Evolutionary conservation across 2,888 invertebrate species (phyloP), one percentile per base, ranked within the genome.

Genomic region (Uropetala carovei): DNA sequence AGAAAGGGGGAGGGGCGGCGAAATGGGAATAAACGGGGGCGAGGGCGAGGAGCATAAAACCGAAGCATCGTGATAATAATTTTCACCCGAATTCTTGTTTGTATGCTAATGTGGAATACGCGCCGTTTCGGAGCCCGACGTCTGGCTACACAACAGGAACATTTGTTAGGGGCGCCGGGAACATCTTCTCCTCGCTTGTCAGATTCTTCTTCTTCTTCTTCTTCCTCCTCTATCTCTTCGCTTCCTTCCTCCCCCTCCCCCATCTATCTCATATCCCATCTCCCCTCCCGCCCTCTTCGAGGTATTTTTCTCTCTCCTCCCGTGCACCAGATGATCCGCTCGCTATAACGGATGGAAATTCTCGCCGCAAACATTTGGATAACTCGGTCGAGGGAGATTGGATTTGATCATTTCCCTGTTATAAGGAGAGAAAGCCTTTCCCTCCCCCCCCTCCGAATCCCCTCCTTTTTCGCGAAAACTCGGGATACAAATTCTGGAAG

Each of bases 21-120:
- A 58, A 27, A 22, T n/a, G 86, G 27, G 30, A 86, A 59, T 11
- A 86, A 59, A 14, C 59, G 86, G 86, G 60, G 60, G 16, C 11
- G 30, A 60, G 86, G 86, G 86, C 27, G 60, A 16, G 86, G 86
- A 86, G 89, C 89, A 89, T 89, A 89, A 89, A 89, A 89, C 89
- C 89, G 89, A 89, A 89, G 89, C 89, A 89, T 89, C 89, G 89
- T 43, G 89, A 89, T 89, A 89, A 89, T 89, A 89, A 89, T 89
- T 89, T 89, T 89, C 89, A 89, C 89, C 89, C 89, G 89, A 89
- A 89, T 89, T 89, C 89, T 89, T 89, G 89, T 89, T 89, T 89
- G 89, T 89, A 89, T 89, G 89, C 89, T 89, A 89, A 89, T 89
- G 89, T 64, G 64, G 89, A 89, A 89, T 89, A 89, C 89, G 89